Evolutionary conservation across 2,113 vertebrate species (phyloP).

Genomic region (Melospiza georgiana): DNA sequence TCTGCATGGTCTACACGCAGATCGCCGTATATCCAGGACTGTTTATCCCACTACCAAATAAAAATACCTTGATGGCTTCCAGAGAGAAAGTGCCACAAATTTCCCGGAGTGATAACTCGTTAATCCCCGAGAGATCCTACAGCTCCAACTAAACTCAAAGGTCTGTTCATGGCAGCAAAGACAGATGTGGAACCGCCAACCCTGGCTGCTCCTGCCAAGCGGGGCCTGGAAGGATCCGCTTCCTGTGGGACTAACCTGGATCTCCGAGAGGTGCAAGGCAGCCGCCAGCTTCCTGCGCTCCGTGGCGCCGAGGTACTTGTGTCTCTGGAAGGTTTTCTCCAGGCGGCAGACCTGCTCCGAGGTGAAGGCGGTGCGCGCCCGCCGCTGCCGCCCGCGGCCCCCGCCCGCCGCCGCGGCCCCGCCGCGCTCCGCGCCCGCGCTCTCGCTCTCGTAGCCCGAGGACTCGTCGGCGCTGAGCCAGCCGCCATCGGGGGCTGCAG

Average conservation of each 20-base stretch:
- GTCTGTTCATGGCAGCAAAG: rapidly evolving
- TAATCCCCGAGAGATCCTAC: neutral
- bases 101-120: neutral
- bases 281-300: slow-evolving; percentile 78
- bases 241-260: slow-evolving; percentile 73
- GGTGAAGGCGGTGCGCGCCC: slow-evolving; percentile 81
- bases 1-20: rapidly evolving
- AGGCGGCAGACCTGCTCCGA: slow-evolving; percentile 78
- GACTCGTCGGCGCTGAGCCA: slow-evolving; percentile 30
- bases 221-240: neutral
- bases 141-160: neutral
- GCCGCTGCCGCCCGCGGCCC: slow-evolving; percentile 20
- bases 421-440: slow-evolving; percentile 4
- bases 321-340: slow-evolving; percentile 81
- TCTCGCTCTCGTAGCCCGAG: slow-evolving; percentile 53
- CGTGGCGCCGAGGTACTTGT: slow-evolving; percentile 78
- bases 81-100: neutral
- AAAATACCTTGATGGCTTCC: too few species aligned
- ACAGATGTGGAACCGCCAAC: rapidly evolving
- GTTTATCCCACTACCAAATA: neutral
- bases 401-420: neutral
- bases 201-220: too few species aligned
- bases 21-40: neutral
- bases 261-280: slow-evolving; percentile 78
- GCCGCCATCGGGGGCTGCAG: neutral